phyloP scores from a whole-genome alignment of 1,140 invertebrate species.

The Pinna nobilis region DNA sequence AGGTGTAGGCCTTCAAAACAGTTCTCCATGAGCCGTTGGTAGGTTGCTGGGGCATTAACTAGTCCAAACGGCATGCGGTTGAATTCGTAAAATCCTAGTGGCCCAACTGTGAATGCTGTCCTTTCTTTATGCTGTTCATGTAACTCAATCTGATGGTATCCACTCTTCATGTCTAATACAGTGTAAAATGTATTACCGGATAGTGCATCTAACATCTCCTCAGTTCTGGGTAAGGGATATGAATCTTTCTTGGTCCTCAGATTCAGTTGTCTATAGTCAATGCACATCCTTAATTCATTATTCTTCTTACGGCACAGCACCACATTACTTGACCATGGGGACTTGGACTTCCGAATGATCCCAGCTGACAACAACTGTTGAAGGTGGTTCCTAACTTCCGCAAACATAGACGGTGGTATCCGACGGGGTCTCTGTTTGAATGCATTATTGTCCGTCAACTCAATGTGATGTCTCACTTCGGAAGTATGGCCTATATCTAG shows the following conservation, averaged over 20 bases:
- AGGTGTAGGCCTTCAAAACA: slow-evolving; percentile 37
- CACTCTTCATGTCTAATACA: slow-evolving; percentile 69
- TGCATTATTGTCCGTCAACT: slow-evolving; percentile 15
- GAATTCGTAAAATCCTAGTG: slow-evolving; percentile 41
- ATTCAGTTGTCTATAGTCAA: slow-evolving; percentile 77
- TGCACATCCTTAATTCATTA: slow-evolving; percentile 59
- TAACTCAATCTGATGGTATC: slow-evolving; percentile 66
- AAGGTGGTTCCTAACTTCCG: slow-evolving; percentile 19
- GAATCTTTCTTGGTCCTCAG: slow-evolving; percentile 69
- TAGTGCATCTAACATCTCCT: slow-evolving; percentile 72
- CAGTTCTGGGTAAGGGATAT: slow-evolving; percentile 76
- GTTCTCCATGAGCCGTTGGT: slow-evolving; percentile 56
- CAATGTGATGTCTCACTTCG: slow-evolving; percentile 16
- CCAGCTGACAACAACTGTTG: slow-evolving; percentile 14
- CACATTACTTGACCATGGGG: slow-evolving; percentile 29
- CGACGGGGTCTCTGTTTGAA: slow-evolving; percentile 23
- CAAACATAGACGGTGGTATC: slow-evolving; percentile 24
- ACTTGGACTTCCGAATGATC: slow-evolving; percentile 21
- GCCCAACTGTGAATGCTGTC: slow-evolving; percentile 56
- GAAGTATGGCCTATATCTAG: neutral
- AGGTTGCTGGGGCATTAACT: slow-evolving; percentile 43
- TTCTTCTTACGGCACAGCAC: slow-evolving; percentile 29
- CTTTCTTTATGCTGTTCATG: slow-evolving; percentile 59
- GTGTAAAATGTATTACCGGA: slow-evolving; percentile 70
- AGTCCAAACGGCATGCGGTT: slow-evolving; percentile 39